These are phyloP conservation scores for Drosophila mojavensis DNA, from an alignment of 1,140 invertebrate species.

Conservation along the genomic window DNA sequence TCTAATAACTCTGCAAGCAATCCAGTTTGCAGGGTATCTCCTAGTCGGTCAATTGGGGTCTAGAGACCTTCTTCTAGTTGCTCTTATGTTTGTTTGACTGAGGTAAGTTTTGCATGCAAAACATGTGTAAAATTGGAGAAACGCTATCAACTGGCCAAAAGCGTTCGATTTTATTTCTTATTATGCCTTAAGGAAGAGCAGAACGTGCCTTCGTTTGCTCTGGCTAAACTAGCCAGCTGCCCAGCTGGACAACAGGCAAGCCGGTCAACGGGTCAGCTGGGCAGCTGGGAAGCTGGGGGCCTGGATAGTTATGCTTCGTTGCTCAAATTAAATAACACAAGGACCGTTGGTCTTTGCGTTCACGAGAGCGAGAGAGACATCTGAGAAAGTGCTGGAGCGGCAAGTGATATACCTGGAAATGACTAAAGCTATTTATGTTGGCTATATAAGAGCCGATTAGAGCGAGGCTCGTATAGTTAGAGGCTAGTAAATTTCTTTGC, in stretches of 20 bases:
- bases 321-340: constrained; percentile 68
- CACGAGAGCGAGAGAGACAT: background rate
- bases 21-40: background rate
- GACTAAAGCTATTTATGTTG: no score
- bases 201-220: constrained; percentile 53
- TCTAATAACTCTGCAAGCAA: no score
- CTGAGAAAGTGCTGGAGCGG: background rate
- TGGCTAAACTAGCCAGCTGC: constrained; percentile 23
- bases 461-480: no score
- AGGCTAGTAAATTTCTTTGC: background rate
- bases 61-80: background rate
- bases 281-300: background rate
- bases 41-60: background rate
- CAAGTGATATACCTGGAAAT: background rate
- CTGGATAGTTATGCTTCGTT: constrained; percentile 55
- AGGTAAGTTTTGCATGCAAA: constrained; percentile 70
- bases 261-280: background rate
- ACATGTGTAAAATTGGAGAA: constrained; percentile 74
- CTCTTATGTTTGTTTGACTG: constrained; percentile 49
- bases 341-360: constrained; percentile 39
- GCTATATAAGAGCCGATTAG: no score
- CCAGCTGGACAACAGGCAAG: constrained; percentile 21
- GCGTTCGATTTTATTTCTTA: constrained; percentile 26
- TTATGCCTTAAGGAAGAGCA: constrained; percentile 1
- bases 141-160: constrained; percentile 49